These are phyloP conservation scores for Poeciliopsis presidionis DNA, from an alignment of 2,797 vertebrate species.

Conservation along the genomic window DNA sequence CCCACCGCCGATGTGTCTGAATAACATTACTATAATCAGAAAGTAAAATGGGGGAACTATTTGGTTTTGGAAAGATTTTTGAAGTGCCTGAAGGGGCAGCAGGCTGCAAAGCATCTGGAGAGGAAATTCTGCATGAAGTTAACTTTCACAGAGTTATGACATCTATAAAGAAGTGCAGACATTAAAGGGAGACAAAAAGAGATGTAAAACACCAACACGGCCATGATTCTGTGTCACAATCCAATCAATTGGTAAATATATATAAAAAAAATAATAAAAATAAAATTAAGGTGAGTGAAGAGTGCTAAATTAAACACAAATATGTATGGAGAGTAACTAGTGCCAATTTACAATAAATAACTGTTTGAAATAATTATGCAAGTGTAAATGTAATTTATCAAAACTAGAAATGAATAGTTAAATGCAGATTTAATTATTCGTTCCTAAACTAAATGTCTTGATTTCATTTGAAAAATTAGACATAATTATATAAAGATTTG, in stretches of 20 bases:
- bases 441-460: background rate
- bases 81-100: background rate
- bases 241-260: background rate
- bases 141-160: background rate
- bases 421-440: background rate
- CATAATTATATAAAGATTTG: background rate
- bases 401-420: background rate
- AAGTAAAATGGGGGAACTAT: background rate
- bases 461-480: background rate
- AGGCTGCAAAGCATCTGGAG: background rate
- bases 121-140: slow-evolving; percentile 5
- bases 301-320: background rate
- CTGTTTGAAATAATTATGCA: background rate
- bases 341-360: background rate
- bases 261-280: background rate
- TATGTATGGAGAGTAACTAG: background rate
- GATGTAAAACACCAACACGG: background rate
- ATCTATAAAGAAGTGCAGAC: background rate
- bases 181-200: background rate
- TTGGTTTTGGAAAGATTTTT: slow-evolving; percentile 3
- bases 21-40: background rate
- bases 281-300: background rate
- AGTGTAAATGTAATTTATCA: background rate
- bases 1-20: background rate
- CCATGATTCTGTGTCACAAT: background rate